Evolutionary conservation across 2,888 invertebrate genomes (phyloP), one percentile per base, ranked within the genome.

Genomic region (Sericinus montela): DNA sequence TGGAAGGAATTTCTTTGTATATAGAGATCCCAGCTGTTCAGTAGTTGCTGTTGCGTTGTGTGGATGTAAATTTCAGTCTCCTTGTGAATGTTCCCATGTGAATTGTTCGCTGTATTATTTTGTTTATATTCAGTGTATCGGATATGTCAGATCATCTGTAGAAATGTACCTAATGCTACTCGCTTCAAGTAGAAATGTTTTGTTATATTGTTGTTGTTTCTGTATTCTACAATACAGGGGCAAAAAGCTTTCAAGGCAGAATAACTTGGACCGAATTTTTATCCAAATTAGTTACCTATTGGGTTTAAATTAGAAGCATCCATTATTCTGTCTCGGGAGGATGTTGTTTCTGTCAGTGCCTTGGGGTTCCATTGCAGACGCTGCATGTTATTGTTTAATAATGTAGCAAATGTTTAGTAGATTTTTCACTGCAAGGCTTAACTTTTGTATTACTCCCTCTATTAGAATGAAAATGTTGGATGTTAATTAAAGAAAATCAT

Each of bases 1-100:
- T 79, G 70, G 75, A 80, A 82, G 78, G 79, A 82, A 80, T 85
- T 81, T 83, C 79, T 79, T 79, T 83, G 85, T 87, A 86, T 77
- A 85, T 84, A 80, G 71, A 72, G 60, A 60, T 56, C 56, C 65
- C 71, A 75, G 70, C 63, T 57, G 52, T 69, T 68, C 64, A 58
- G 48, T 30, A 30, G 32, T 32, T 11, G 11, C 32, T 32, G 32
- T 69, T 71, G 72, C 70, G 62, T 69, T 67, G 67, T 56, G 59
- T 63, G 58, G 60, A 65, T 63, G 66, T 43, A 70, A 74, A 70
- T 72, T 74, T 70, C 68, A 65, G 73, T 75, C 62, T 70, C 63
- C 59, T 56, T 4, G 11, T 32, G 9, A 11, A 32, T 32, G 32
- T 32, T 59, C 45, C 63, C 63, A 67, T 65, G 80, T 81, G 82